A percentile compares a stretch with the other conserved stretches of the same genome.
phyloP scores from a whole-genome alignment of 2,888 invertebrate species.

The Andrena marginata region DNA sequence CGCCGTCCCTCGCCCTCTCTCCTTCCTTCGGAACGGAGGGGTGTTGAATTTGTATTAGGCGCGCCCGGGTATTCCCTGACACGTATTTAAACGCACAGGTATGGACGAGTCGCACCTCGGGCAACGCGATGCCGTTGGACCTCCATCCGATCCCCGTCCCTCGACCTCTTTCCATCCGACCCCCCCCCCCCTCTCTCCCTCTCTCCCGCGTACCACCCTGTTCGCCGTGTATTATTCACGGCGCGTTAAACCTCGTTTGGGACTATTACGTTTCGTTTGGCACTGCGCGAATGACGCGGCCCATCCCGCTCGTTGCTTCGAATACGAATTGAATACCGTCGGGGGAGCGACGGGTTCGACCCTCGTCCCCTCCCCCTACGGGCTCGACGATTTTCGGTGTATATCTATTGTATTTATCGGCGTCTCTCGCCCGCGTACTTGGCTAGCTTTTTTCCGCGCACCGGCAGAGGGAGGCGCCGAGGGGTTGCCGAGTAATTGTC shows the following conservation, averaged over 20 bases:
- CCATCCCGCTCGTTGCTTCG: slow-evolving; percentile 58
- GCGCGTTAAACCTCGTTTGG: slow-evolving; percentile 81
- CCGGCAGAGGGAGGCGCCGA: neutral
- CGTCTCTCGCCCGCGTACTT: slow-evolving; percentile 15
- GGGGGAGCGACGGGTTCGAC: slow-evolving; percentile 8
- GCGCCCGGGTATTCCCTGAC: slow-evolving; percentile 40
- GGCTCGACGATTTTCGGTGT: slow-evolving; percentile 39
- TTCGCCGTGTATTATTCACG: slow-evolving; percentile 77
- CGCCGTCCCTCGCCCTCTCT: neutral
- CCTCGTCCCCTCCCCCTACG: neutral
- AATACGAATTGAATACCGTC: slow-evolving; percentile 66
- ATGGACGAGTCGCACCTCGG: slow-evolving; percentile 62
- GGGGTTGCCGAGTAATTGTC: slow-evolving; percentile 44
- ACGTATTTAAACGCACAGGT: slow-evolving; percentile 62
- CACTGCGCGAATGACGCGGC: slow-evolving; percentile 64
- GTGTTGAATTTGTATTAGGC: slow-evolving; percentile 36
- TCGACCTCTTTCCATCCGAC: slow-evolving; percentile 22
- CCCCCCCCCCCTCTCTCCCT: slow-evolving; percentile 33
- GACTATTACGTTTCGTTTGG: slow-evolving; percentile 80
- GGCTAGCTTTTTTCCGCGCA: neutral
- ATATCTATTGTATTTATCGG: slow-evolving; percentile 48
- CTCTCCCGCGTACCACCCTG: slow-evolving; percentile 14
- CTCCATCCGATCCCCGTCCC: slow-evolving; percentile 23
- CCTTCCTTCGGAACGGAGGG: slow-evolving; percentile 15
- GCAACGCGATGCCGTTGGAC: slow-evolving; percentile 45